Conservation (phyloP, 1,140 invertebrate genomes). For the Eufriesea mexicana region DNA sequence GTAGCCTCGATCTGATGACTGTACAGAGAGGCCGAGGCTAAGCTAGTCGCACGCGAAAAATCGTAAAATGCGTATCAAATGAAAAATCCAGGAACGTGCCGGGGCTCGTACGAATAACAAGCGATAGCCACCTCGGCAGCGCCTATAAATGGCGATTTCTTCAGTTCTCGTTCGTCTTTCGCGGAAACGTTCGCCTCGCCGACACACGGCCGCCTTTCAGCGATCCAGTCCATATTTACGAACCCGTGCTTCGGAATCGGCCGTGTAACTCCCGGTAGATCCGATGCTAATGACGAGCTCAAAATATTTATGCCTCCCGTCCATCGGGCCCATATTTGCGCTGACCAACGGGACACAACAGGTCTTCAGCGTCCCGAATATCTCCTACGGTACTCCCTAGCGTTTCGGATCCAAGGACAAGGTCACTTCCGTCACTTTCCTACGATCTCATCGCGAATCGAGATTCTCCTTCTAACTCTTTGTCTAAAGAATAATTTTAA, state of each 20-base stretch:
- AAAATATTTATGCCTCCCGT: conserved; percentile 5
- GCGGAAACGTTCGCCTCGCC: conserved; percentile 37
- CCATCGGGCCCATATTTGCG: not conserved
- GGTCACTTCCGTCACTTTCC: no score
- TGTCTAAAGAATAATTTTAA: no score
- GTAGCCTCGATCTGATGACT: conserved; percentile 69
- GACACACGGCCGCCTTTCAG: conserved; percentile 44
- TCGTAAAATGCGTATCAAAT: conserved; percentile 72
- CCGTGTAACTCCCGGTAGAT: conserved; percentile 10
- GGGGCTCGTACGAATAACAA: conserved; percentile 59
- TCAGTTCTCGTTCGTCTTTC: conserved; percentile 49
- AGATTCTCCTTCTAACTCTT: no score
- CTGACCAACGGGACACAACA: not conserved
- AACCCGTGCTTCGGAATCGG: not conserved
- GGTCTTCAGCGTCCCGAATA: not conserved
- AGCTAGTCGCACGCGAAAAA: conserved; percentile 61
- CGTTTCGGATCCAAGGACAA: no score
- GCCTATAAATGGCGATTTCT: conserved; percentile 64
- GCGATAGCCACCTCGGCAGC: conserved; percentile 53
- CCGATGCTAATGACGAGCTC: conserved; percentile 37
- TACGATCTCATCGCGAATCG: no score
- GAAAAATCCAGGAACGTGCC: conserved; percentile 69
- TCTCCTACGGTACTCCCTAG: no score
- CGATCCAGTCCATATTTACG: conserved; percentile 38
- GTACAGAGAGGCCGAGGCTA: conserved; percentile 47